Percentiles rank a stretch among this genome's conserved stretches.
Evolutionary conservation across 2,888 invertebrate species (phyloP).

Genomic region (Cantharis rufa): DNA sequence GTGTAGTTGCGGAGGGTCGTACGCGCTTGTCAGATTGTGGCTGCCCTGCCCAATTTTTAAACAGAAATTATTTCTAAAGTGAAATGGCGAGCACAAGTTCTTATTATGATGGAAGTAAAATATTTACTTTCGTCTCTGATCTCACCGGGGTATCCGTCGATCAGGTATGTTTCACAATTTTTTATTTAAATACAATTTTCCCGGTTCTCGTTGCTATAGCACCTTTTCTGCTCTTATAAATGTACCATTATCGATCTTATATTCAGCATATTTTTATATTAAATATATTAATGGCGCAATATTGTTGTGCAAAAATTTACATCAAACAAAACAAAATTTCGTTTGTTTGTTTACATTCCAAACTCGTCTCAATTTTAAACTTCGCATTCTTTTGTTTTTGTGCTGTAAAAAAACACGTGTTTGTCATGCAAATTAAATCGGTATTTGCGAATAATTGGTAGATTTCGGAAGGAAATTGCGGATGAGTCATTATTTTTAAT

Average conservation of each 20-base stretch:
- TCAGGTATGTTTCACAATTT: conserved; percentile 65
- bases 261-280: background rate
- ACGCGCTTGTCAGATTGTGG: conserved; percentile 5
- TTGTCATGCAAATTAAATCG: background rate
- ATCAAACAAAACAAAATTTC: background rate
- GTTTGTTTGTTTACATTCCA: background rate
- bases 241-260: conserved; percentile 28
- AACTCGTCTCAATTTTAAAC: background rate
- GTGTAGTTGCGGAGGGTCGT: conserved; percentile 1
- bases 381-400: background rate
- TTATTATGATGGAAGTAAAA: conserved; percentile 71
- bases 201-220: background rate
- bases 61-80: conserved; percentile 10
- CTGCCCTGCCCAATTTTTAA: conserved; percentile 1
- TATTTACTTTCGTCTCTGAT: conserved; percentile 71
- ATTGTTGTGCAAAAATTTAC: background rate
- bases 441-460: background rate
- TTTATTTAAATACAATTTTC: background rate
- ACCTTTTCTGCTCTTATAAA: background rate
- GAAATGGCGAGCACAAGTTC: conserved; percentile 31
- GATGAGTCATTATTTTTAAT: background rate
- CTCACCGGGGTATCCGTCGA: conserved; percentile 75
- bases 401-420: background rate
- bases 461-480: background rate
- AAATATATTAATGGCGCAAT: background rate